Base-by-base conservation (phyloP, 2,888 invertebrate species). In the Pardosa pseudoannulata region DNA sequence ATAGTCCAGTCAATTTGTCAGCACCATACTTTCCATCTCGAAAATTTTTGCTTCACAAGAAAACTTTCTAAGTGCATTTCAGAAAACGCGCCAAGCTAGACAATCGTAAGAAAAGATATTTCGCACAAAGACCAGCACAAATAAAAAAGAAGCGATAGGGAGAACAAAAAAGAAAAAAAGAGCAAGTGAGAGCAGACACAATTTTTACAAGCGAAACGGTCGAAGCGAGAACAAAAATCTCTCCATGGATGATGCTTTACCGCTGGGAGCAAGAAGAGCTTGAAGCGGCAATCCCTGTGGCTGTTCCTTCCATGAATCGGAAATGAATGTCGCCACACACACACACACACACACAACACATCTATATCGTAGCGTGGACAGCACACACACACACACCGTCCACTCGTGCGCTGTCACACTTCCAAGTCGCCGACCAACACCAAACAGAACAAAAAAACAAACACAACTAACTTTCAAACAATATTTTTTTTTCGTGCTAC, bases 221-320 rank as follows among this genome's bases (percentile, higher is more conserved):
- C 76, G 71, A 70, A 70, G 62, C 72, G 78, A 83, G 83, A 78
- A 78, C 72, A 78, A 83, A 83, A 83, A 83, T 83, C 76, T 83
- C 83, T 83, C 83, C 72, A 72, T 78, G 78, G 73, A 78, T 80
- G 81, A 81, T 83, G 83, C 78, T 83, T 83, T 67, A 83, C 83
- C 83, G 83, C 83, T 83, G 83, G 83, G 83, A 83, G 83, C 78
- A 78, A 67, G 83, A 83, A 46, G 83, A 83, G 83, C 83, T 76
- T 73, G 72, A 36, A 83, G 83, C 83, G 83, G 83, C 83, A 83
- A 78, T 85, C 83, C 83, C 83, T 85, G 72, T 85, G 83, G 83
- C 83, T 78, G 83, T 85, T 85, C 81, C 67, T 73, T 74, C n/a
- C 78, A 78, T 85, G 83, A 85, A 85, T 85, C 83, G 83, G 83